Evolutionary conservation across 2,797 vertebrate genomes (phyloP).

Genomic region (Artibeus jamaicensis): DNA sequence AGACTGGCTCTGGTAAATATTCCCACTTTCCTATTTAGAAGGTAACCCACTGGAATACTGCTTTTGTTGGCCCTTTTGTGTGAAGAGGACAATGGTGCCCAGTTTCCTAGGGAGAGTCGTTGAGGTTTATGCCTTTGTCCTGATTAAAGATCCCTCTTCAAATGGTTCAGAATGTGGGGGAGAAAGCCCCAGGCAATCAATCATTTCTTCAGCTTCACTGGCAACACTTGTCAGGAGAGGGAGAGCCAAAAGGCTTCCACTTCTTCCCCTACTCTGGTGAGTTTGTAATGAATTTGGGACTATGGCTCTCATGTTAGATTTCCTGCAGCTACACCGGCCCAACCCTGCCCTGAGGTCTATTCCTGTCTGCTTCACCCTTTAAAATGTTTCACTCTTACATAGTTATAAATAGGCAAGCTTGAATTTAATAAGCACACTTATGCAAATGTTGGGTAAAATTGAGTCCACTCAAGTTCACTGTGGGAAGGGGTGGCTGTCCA

Average conservation of each 20-base stretch:
- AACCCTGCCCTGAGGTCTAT: background rate
- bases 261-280: background rate
- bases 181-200: slow-evolving; percentile 8
- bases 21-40: slow-evolving; percentile 30
- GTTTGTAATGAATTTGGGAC: background rate
- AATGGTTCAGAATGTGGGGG: slow-evolving; percentile 21
- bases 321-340: background rate
- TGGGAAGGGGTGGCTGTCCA: background rate
- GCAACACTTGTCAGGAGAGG: background rate
- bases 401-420: slow-evolving; percentile 35
- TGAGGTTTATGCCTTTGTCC: slow-evolving; percentile 41
- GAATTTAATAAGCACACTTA: slow-evolving; percentile 31
- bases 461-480: background rate
- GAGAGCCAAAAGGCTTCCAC: background rate
- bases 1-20: slow-evolving; percentile 77
- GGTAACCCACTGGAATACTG: background rate
- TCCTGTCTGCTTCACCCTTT: slow-evolving; percentile 2
- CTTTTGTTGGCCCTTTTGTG: background rate
- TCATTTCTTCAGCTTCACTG: background rate
- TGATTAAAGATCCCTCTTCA: slow-evolving; percentile 43
- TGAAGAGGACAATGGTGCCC: background rate
- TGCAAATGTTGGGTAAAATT: slow-evolving; percentile 44
- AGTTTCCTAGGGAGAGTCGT: background rate
- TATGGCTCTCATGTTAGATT: background rate
- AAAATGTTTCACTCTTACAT: background rate